These are phyloP conservation scores for Canis aureus DNA, from an alignment of 2,113 vertebrate genomes.

Conservation along the genomic window DNA sequence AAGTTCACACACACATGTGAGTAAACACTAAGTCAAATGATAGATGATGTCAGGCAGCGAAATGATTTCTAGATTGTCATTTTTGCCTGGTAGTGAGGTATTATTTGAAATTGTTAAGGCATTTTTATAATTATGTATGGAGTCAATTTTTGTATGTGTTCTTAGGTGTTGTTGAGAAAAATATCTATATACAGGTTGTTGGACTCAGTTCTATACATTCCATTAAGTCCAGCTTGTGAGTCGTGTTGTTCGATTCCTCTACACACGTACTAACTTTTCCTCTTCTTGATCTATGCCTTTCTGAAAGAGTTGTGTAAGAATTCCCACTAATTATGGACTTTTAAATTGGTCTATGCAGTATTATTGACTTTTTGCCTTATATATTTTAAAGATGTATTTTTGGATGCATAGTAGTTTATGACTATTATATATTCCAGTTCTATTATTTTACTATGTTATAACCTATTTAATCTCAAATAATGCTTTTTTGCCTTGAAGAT, in stretches of 20 bases:
- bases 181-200: not conserved
- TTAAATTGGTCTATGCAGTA: constrained; percentile 34
- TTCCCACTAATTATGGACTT: not conserved
- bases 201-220: not conserved
- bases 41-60: not conserved
- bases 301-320: not conserved
- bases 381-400: constrained; percentile 9
- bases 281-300: not conserved
- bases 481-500: constrained; percentile 33
- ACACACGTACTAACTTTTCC: not conserved
- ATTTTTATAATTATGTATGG: constrained; percentile 13
- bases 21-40: not conserved
- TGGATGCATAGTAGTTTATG: not conserved
- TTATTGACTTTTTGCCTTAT: not conserved
- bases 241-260: not conserved
- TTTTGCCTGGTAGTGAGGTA: not conserved
- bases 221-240: constrained; percentile 5
- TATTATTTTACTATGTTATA: constrained; percentile 25
- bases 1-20: not conserved
- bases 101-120: constrained; percentile 13
- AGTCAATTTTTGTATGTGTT: constrained; percentile 18
- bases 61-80: not conserved
- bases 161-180: constrained; percentile 58
- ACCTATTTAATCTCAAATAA: constrained; percentile 45
- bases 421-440: not conserved